Base-by-base conservation (phyloP, 1,140 invertebrate genomes). In the Heliconius eleuchia region DNA sequence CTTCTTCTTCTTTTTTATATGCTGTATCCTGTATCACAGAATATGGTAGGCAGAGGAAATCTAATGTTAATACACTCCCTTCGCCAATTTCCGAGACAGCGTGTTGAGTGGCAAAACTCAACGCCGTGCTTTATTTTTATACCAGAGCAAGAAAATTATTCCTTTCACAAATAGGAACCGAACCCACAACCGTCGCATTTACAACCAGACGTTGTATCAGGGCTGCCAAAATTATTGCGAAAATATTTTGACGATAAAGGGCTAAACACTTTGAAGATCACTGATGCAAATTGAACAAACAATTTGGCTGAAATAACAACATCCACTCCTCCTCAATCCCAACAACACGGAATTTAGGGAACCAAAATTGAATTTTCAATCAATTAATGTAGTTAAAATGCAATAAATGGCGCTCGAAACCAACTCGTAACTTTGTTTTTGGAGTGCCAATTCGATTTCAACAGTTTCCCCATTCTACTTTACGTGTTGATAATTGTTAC, bases 341-440 rank as follows among this genome's bases (percentile, higher is more conserved):
- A 60, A 71, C 78, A 75, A 79, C 50, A 52, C 74, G 52, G 71
- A 82, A 82, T 80, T 78, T 75, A 80, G 81, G 75, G 80, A 74
- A 79, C 78, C 80, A 86, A 92, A 52, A 89, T 88, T 80, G 86
- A 89, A 84, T 91, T 90, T 85, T 72, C 89, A 80, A 90, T 91
- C 85, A 90, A 91, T 92, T 91, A 91, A 85, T 88, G 84, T 89
- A 88, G 87, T 93, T 93, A 92, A 91, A 91, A 92, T 89, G 88
- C 92, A 92, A 92, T 92, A 93, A 93, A 92, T 91, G 87, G 84
- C 86, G 87, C 82, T 81, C 81, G 82, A 86, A 85, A 84, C 86
- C 84, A 88, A 85, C 80, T 85, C 77, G 74, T 88, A 93, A 93
- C 88, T 92, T 90, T 89, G 90, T 93, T 92, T 87, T 77, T 76